Evolutionary conservation across 2,888 invertebrate genomes (phyloP).

Genomic region (Philereme transversata): DNA sequence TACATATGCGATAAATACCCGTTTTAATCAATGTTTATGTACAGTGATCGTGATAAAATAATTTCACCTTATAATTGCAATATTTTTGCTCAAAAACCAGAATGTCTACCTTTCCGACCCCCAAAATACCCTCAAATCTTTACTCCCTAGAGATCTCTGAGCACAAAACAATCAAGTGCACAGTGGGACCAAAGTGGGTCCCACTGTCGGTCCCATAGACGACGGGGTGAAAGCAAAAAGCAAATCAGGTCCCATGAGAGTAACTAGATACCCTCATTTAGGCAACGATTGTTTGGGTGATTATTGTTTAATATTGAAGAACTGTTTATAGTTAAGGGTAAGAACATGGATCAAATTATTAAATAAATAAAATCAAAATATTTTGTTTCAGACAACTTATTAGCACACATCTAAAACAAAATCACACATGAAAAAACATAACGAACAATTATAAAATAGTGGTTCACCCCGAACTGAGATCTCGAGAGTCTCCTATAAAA

Average conservation of each 20-base stretch:
- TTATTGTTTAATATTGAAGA: constrained; percentile 30
- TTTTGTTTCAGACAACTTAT: no score
- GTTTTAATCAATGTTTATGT: no score
- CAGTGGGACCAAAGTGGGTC: constrained; percentile 31
- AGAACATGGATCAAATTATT: constrained; percentile 16
- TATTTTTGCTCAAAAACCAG: constrained; percentile 4
- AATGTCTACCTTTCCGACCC: constrained; percentile 7
- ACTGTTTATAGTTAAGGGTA: constrained; percentile 16
- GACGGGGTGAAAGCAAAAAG: constrained; percentile 49
- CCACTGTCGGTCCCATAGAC: constrained; percentile 16
- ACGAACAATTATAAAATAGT: no score
- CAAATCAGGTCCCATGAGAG: constrained; percentile 62
- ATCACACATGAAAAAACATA: no score
- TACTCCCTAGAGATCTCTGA: constrained; percentile 21
- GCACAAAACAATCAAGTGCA: constrained; percentile 35
- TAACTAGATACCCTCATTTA: constrained; percentile 69
- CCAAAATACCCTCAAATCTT: constrained; percentile 21
- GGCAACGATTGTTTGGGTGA: constrained; percentile 54
- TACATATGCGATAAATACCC: no score
- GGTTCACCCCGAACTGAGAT: no score
- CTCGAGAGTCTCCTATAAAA: no score
- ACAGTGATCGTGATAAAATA: background rate
- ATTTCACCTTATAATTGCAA: constrained; percentile 4
- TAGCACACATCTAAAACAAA: no score
- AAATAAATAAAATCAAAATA: background rate